Base-by-base conservation (phyloP, 2,888 invertebrate species). In the Oligia fasciuncula region DNA sequence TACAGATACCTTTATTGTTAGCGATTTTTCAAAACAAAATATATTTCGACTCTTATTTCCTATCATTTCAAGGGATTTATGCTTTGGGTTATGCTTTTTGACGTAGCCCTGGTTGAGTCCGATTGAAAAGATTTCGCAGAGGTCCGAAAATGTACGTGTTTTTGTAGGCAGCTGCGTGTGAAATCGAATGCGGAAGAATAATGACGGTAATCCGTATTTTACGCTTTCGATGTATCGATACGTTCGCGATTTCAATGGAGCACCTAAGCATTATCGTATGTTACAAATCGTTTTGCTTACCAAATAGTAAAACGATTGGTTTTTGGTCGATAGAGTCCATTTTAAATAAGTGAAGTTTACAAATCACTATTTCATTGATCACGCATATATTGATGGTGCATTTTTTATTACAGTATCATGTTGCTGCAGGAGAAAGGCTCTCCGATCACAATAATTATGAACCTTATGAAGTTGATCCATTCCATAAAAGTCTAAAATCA, bases 21-120 rank as follows among this genome's bases (percentile, higher is more conserved):
- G 92, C 92, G 85, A 95, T 94, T 94, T 94, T 93, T 95, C 94
- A 95, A 94, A 94, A 93, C 91, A 93, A 93, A 94, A 95, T 94
- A 91, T 94, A 94, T 94, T 92, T 90, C 89, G 85, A 85, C 88
- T 89, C 88, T 90, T 91, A 92, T 92, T 91, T 89, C 90, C 90
- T 86, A 80, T 77, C 85, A 87, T 81, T 86, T 86, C 74, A 66
- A 69, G 71, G 89, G 91, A 94, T 93, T 93, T 93, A 92, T 92
- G 88, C 84, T 88, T 79, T 70, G 78, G 79, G 83, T 83, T 87
- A 85, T 88, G 88, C 83, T 88, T 90, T 84, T 84, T 85, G 85
- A 69, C 83, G 73, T 75, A 65, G 77, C 69, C 72, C 69, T 81
- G 77, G 77, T 77, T 29, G 66, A 79, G 63, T 78, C 46, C 57